A percentile compares a stretch with the other conserved stretches of the same genome.
phyloP scores from a whole-genome alignment of 2,797 vertebrate genomes.

The Cossypha heuglini region DNA sequence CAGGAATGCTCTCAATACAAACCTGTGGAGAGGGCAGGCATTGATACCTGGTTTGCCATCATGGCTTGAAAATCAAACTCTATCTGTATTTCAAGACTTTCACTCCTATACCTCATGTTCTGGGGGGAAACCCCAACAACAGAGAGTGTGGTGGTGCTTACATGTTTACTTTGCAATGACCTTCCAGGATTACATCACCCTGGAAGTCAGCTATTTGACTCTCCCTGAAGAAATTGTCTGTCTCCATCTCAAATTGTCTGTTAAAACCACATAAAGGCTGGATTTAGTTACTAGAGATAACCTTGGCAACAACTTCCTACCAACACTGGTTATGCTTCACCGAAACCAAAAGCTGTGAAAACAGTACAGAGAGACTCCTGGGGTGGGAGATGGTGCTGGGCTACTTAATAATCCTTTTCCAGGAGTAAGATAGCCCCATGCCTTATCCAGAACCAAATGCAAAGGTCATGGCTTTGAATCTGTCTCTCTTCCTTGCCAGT shows the following conservation, averaged over 20 bases:
- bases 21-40: neutral
- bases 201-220: neutral
- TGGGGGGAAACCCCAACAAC: neutral
- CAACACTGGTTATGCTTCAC: neutral
- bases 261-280: slow-evolving; percentile 25
- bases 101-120: neutral
- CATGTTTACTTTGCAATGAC: neutral
- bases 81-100: neutral
- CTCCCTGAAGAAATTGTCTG: neutral
- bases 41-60: neutral
- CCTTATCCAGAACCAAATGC: neutral
- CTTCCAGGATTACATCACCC: neutral
- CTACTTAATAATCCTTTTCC: neutral
- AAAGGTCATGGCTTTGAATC: neutral
- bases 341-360: neutral
- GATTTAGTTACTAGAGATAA: slow-evolving; percentile 7
- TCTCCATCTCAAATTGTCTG: slow-evolving; percentile 27
- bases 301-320: neutral
- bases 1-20: neutral
- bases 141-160: neutral
- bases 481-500: neutral
- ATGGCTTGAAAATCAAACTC: neutral
- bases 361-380: neutral
- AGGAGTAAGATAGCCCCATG: neutral
- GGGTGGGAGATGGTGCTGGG: neutral